phyloP scores from a whole-genome alignment of 2,888 invertebrate species.

The Melinaea menophilus region DNA sequence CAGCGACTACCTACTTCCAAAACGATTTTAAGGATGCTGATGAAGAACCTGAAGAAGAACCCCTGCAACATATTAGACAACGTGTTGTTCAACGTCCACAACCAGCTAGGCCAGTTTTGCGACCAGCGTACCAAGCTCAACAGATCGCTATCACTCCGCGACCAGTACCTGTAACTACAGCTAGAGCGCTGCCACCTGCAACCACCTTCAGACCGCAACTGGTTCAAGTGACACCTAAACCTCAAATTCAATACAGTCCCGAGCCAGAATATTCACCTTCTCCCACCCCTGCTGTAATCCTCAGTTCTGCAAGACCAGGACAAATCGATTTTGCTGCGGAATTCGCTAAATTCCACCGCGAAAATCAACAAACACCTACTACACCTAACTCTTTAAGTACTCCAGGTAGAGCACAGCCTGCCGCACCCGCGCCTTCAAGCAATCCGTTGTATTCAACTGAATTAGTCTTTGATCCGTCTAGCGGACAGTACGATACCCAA shows the following conservation, averaged over 20 bases:
- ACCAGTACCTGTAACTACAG: conserved; percentile 71
- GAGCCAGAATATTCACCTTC: conserved; percentile 65
- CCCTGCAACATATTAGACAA: conserved; percentile 66
- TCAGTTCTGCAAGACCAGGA: conserved; percentile 53
- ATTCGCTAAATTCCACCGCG: conserved; percentile 84
- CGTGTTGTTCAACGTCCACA: conserved; percentile 66
- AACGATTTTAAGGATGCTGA: conserved; percentile 83
- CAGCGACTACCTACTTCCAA: conserved; percentile 84
- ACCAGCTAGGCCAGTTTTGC: conserved; percentile 42
- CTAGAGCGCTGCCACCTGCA: conserved; percentile 77
- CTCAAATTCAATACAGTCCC: conserved; percentile 70
- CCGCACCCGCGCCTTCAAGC: conserved; percentile 62
- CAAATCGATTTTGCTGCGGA: conserved; percentile 85
- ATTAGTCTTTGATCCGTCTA: conserved; percentile 85
- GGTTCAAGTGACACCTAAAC: conserved; percentile 77
- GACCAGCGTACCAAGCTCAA: conserved; percentile 70
- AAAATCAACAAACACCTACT: conserved; percentile 79
- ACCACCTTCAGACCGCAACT: conserved; percentile 82
- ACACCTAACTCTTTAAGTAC: conserved; percentile 59
- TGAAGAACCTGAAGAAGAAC: conserved; percentile 77
- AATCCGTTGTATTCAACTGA: conserved; percentile 87
- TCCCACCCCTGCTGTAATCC: conserved; percentile 51
- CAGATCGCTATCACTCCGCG: conserved; percentile 80
- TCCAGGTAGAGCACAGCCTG: conserved; percentile 56
- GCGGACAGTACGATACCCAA: conserved; percentile 88